Evolutionary conservation across 2,888 invertebrate species (phyloP), one percentile per base, ranked within the genome.

Genomic region (Parthenolecanium corni): DNA sequence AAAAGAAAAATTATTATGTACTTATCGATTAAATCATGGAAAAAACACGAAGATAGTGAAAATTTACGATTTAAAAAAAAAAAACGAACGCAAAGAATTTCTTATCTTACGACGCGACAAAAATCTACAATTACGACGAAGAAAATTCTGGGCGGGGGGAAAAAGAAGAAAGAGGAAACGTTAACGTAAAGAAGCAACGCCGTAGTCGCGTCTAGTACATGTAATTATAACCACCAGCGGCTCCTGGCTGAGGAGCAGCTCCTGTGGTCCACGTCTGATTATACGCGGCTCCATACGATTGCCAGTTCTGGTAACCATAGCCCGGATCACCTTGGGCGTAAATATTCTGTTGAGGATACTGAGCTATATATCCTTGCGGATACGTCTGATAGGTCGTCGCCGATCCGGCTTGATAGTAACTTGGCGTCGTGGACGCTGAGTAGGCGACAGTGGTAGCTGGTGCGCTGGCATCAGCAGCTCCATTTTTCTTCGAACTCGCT

Each of bases 271-370:
- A 61, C 21, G 47, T 47, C 18, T 49, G 51, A 51, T 61, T 61
- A 14, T 61, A 61, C 5, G 54, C 42, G 1, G 44, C 18, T 14
- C 61, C 61, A 16, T 61, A 61, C 12, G 61, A 51, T 21, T 49
- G 49, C 61, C 61, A 61, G 36, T 61, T 61, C 12, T 61, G 61
- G 61, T 61, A 61, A 61, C 61, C 61, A 36, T 61, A 61, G 49
- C 49, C 49, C 6, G 61, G 61, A 49, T 61, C 61, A 36, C 36
- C 38, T 16, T 21, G 61, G 2, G 18, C 21, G 12, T 51, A 49
- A 12, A 49, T 11, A n/a, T 23, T 20, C 31, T 36, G 38, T 36
- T 57, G 57, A 6, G 16, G 61, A 40, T 61, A 61, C 11, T 31
- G 31, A 1, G 61, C 21, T 36, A 61, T n/a, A 16, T 61, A 61